Evolutionary conservation across 2,113 vertebrate species (phyloP), one percentile per base, ranked within the genome.

Genomic region (Podocnemis expansa): DNA sequence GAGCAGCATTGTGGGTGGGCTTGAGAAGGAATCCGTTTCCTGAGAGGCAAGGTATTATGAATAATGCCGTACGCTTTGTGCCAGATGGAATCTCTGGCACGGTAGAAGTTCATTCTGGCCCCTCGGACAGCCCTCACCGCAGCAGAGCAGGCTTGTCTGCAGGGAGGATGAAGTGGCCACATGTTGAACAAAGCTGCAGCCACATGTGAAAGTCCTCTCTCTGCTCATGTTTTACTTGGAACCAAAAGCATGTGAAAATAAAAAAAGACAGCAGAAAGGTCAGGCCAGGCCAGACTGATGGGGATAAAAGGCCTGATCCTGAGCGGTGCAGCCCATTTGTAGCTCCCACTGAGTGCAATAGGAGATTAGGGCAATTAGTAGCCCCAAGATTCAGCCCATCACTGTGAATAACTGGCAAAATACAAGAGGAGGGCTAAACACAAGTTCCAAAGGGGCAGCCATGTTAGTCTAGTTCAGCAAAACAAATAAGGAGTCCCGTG

Each of bases 1-100:
- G 79, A 60, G 47, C 47, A n/a, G 38, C 0, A 0, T 0, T 1
- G 51, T 0, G 0, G 2, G 25, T n/a, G 38, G 43, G 13, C 70
- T 54, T 22, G n/a, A 47, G 82, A 58, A 90, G 3, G 43, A 45
- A 3, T 0, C 6, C 9, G 2, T 45, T 47, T 58, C n/a, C 80
- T 34, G 3, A 84, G 13, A 76, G 8, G 9, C 78, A 38, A 24
- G 9, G 58, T 76, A 25, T 75, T 75, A 78, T 41, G 51, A 52
- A 29, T 41, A 78, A 85, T 5, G 9, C 10, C 38, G 29, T 0
- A 0, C 4, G 4, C 27, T 24, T 22, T 0, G 0, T 27, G 49
- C 55, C 0, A 0, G 29, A 25, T 5, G 13, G 43, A 82, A 56
- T 4, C 2, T 75, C 78, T 94, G 41, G 47, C 24, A 12, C 6